Conservation (phyloP, 2,888 invertebrate genomes). For the Cerastis rubricosa region DNA sequence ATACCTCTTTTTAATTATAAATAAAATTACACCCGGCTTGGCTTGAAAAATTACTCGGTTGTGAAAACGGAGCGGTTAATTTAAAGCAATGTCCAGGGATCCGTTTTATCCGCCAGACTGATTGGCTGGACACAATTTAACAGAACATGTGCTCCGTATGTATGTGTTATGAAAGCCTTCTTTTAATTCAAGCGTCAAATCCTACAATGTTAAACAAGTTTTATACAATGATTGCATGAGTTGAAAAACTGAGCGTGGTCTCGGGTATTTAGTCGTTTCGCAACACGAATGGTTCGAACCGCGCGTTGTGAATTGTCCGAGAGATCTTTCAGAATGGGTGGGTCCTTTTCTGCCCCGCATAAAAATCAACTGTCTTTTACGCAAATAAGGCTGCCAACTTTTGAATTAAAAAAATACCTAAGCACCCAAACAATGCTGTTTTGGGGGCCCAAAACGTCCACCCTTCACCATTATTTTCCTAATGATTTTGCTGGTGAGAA, state of each 20-base stretch:
- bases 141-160: slow-evolving; percentile 23
- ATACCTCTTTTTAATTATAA: slow-evolving; percentile 64
- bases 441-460: background rate
- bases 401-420: no score
- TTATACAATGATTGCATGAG: background rate
- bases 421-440: no score
- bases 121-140: slow-evolving; percentile 64
- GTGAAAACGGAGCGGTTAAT: slow-evolving; percentile 68
- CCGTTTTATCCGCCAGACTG: slow-evolving; percentile 59
- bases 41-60: slow-evolving; percentile 59
- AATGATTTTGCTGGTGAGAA: background rate
- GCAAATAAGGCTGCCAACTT: background rate
- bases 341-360: background rate
- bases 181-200: slow-evolving; percentile 9
- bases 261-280: no score
- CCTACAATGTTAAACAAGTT: background rate
- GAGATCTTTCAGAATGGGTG: no score
- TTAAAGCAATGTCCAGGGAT: slow-evolving; percentile 66
- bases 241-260: background rate
- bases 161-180: slow-evolving; percentile 3
- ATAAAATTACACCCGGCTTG: slow-evolving; percentile 62
- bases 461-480: background rate
- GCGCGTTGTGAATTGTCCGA: no score
- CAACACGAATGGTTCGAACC: no score
- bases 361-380: background rate